phyloP scores from a whole-genome alignment of 2,113 vertebrate species.

The Hylia prasina region DNA sequence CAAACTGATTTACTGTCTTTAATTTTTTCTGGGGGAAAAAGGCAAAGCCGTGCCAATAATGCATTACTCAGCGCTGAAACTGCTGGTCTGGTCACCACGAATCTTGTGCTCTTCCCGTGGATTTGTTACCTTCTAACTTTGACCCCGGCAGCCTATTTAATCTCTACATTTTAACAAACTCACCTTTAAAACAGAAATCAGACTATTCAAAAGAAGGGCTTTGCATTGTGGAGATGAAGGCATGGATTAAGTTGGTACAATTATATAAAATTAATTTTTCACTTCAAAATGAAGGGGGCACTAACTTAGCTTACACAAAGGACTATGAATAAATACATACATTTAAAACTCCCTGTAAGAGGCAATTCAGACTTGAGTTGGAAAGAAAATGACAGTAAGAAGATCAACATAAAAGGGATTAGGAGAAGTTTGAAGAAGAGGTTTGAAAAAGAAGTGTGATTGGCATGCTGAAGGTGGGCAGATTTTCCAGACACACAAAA shows the following conservation, averaged over 20 bases:
- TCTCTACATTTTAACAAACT: neutral
- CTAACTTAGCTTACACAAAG: neutral
- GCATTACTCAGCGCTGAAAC: neutral
- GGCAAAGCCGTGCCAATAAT: neutral
- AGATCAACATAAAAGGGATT: neutral
- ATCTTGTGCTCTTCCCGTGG: neutral
- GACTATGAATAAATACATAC: neutral
- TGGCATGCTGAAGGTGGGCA: slow-evolving; percentile 48
- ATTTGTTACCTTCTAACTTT: neutral
- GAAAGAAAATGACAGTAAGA: neutral
- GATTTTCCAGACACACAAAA: slow-evolving; percentile 45
- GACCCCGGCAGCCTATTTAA: neutral
- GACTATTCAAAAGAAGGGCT: neutral
- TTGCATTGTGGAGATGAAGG: neutral
- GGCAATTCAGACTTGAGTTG: neutral
- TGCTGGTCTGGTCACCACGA: neutral
- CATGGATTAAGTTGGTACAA: neutral
- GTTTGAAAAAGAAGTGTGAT: slow-evolving; percentile 30
- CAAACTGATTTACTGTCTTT: slow-evolving; percentile 32
- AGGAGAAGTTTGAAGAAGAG: slow-evolving; percentile 13
- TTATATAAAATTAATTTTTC: neutral
- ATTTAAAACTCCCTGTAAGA: neutral
- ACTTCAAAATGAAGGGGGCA: neutral
- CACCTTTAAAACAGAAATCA: neutral
- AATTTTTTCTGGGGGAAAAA: neutral